Conservation (phyloP, 2,113 vertebrate genomes). For the Oxyruncus cristatus region DNA sequence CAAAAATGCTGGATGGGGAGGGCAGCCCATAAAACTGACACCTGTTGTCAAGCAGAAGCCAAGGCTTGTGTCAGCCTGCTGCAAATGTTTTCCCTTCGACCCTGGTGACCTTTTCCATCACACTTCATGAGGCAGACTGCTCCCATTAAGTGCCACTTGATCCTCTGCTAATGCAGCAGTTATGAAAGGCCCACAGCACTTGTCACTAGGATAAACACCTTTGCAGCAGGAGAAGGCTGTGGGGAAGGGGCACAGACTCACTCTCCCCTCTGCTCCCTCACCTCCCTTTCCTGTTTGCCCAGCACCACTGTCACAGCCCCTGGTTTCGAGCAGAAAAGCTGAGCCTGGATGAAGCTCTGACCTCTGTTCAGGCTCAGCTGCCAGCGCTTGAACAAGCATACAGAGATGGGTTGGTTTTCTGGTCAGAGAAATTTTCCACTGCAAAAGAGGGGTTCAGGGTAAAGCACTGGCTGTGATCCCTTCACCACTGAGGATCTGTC, state of each 20-base stretch:
- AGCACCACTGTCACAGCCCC: background rate
- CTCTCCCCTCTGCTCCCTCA: background rate
- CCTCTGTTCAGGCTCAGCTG: background rate
- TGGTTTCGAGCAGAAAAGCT: background rate
- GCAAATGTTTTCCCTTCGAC: slow-evolving; percentile 57
- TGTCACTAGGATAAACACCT: slow-evolving; percentile 71
- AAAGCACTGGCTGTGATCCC: background rate
- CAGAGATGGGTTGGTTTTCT: background rate
- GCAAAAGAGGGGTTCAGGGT: background rate
- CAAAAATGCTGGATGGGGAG: background rate
- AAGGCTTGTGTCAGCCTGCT: slow-evolving; percentile 60
- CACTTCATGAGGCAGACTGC: slow-evolving; percentile 3
- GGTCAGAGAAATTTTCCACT: background rate
- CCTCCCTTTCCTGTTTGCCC: background rate
- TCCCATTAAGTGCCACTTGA: slow-evolving; percentile 66
- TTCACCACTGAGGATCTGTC: background rate
- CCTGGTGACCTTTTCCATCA: slow-evolving; percentile 48
- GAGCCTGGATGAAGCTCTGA: background rate
- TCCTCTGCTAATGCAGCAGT: slow-evolving; percentile 71
- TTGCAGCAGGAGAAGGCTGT: background rate
- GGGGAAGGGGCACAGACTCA: background rate
- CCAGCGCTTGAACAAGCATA: rapidly evolving
- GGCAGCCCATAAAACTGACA: slow-evolving; percentile 20
- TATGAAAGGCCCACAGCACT: slow-evolving; percentile 59
- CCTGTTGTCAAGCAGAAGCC: slow-evolving; percentile 55